Conservation (phyloP, 2,888 invertebrate species). For the Eristalis tenax region DNA sequence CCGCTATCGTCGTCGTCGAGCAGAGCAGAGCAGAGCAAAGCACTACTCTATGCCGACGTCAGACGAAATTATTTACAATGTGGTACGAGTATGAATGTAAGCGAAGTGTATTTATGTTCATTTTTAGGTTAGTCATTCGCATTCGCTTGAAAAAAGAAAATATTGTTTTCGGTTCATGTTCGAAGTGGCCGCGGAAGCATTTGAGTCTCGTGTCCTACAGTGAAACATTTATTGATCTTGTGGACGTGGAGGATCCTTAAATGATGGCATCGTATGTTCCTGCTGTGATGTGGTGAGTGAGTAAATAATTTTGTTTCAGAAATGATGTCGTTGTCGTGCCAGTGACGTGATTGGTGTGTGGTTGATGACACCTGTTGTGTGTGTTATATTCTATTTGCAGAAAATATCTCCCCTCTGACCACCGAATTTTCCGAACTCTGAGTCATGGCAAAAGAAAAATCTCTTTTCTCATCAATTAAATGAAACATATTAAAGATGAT, state of each 20-base stretch:
- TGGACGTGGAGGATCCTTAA: not conserved
- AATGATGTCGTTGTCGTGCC: too few relatives aligned
- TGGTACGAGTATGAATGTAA: conserved; percentile 25
- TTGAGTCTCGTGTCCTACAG: too few relatives aligned
- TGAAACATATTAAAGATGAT: too few relatives aligned
- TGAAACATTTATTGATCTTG: not conserved
- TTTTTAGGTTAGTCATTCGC: conserved; percentile 34
- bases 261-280: conserved; percentile 11
- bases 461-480: too few relatives aligned
- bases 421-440: too few relatives aligned
- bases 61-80: conserved; percentile 24
- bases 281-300: conserved; percentile 55
- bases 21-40: too few relatives aligned
- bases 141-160: not conserved
- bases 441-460: too few relatives aligned
- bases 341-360: too few relatives aligned
- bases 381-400: too few relatives aligned
- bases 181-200: too few relatives aligned
- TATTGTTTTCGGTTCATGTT: not conserved
- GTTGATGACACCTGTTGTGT: too few relatives aligned
- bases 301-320: not conserved
- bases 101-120: conserved; percentile 31
- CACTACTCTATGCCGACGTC: not conserved
- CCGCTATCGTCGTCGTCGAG: not conserved
- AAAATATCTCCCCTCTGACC: too few relatives aligned